Base-by-base conservation (phyloP, 2,888 invertebrate genomes). In the Cyclophora punctaria region DNA sequence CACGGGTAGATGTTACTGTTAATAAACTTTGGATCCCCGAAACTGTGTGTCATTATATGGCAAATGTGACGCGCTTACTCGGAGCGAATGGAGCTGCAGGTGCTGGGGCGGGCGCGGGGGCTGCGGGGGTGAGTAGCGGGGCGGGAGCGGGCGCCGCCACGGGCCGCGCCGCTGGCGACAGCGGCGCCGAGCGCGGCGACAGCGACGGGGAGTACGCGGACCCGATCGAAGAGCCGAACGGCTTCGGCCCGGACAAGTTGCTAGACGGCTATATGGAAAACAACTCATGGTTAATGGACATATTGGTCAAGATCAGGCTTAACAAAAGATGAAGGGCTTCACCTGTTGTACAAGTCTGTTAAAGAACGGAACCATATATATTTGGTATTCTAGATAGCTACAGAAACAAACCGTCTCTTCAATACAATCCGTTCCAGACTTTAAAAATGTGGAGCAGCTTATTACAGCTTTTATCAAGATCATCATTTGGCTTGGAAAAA, bases 201-300 rank as follows among this genome's bases (percentile, higher is more conserved):
- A 89, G 67, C 45, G 89, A 88, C 47, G 84, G 83, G 49, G 89
- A 89, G 59, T 85, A 85, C 55, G 84, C 83, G 34, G 91, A 90
- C 3, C 91, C 90, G 50, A 90, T 74, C 5, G 91, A 91, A 35
- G 91, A 90, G 43, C 89, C 90, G 69, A 92, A 92, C 35, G 92
- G 92, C 73, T 90, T 91, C 43, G 92, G 92, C 3, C 90, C 91
- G 41, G 90, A 89, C 58, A 90, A 63, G 64, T 89, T 88, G 74
- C 84, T 89, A 33, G 86, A 84, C 33, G 90, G 86, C 90, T 90
- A 75, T 49, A 52, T n/a, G 48, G 42, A 46, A 44, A 46, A 46
- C 46, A 41, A 43, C 5, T 49, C 45, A 5, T 40, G 33, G 2
- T 41, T 20, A 20, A 20, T 20, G 20, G 20, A 20, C 20, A 1